Evolutionary conservation across 2,113 vertebrate genomes (phyloP), one percentile per base, ranked within the genome.

Genomic region (Stigmatopora nigra): DNA sequence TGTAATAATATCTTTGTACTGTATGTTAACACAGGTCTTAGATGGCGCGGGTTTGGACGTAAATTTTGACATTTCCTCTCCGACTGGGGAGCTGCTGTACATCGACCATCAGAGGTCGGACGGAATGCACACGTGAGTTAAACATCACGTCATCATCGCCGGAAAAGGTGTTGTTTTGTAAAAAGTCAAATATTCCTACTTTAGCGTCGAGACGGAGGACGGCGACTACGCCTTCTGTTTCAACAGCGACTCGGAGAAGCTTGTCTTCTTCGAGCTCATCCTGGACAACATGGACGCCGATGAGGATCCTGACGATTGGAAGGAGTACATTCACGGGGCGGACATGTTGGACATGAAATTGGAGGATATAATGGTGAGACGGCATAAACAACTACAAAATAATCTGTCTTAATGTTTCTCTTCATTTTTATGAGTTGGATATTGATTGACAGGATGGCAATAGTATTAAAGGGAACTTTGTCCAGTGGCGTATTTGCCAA

Each of bases 221-320:
- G 97, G 97, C 36, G 97, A 99, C 88, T 99, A 99, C 82, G 94
- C 94, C 94, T 96, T 99, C 87, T 99, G 97, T 85, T 99, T 98
- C 86, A 98, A 95, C 73, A 80, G 92, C 0, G 86, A 98, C 76
- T 98, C 94, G 1, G 95, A 98, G 84, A 99, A 99, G 84, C 90
- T 98, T n/a, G 93, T 99, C 85, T 99, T 98, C 90, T 98, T 98
- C 81, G 95, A 99, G 87, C 78, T 98, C 86, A 98, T 98, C 75
- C 86, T 99, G 82, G 97, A 98, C 91, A 97, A 99, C 66, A 94
- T 98, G 93, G 87, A 87, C 0, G 81, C 80, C 35, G 91, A 92
- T 48, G 90, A 92, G 0, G 92, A 93, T 20, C 88, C 91, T 41
- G 93, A 99, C 35, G 92, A 95, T 7, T 98, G 97, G 97, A 96